Evolutionary conservation across 2,888 invertebrate species (phyloP), one percentile per base, ranked within the genome.

Genomic region (Syrista parreyssii): DNA sequence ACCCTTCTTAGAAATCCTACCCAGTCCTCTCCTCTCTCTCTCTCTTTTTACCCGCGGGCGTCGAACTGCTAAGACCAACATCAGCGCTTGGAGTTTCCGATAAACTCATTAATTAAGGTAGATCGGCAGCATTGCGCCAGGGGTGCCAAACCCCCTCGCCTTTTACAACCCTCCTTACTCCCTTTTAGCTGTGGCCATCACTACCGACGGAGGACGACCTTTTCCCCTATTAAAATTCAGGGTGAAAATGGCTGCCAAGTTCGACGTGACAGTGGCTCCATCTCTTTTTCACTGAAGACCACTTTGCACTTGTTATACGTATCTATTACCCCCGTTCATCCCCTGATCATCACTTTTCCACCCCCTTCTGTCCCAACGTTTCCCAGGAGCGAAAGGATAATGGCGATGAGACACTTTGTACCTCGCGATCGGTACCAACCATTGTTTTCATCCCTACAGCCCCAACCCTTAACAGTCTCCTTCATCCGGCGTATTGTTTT

Each of bases 41-140:
- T 36, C 74, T 77, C 77, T 69, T 40, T 11, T 68, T 30, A 40
- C 75, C 40, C 76, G 34, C 33, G n/a, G 82, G 81, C 80, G 80
- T 76, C 79, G 80, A 81, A 77, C 80, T 79, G 82, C 83, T 81
- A 85, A 85, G 86, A 85, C 87, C 87, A 85, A 86, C 87, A 86
- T 85, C 86, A 78, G 80, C 82, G 80, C 81, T 80, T 84, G 82
- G 83, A 87, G 87, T 89, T 89, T 86, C 87, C 90, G 88, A 90
- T 91, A 90, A 90, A 89, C 88, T 90, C 89, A 90, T 90, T 90
- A 91, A 90, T 91, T 90, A 90, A 90, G 86, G 86, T 85, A 84
- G 85, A 88, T 88, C 84, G 84, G 84, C 76, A 69, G 40, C 40
- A 9, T 9, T 71, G 33, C 71, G 71, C 71, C 33, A 33, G 32